Conservation (phyloP, 2,113 vertebrate genomes). For the Solenodon paradoxus region DNA sequence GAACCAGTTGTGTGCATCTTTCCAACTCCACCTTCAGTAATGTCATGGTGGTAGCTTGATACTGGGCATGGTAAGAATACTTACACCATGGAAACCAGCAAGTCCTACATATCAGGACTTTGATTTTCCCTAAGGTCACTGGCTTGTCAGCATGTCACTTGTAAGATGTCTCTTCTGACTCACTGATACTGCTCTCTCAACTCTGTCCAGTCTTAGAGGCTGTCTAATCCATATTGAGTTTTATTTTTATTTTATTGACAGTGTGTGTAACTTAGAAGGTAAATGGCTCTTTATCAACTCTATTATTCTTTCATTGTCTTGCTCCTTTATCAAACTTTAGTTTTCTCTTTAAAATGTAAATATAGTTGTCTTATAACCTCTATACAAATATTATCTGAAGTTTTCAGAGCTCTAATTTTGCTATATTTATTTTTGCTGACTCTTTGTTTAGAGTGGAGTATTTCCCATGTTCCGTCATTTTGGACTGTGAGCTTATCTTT, state of each 20-base stretch:
- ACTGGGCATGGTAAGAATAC: neutral
- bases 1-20: neutral
- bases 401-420: neutral
- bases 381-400: neutral
- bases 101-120: neutral
- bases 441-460: neutral
- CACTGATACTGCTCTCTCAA: neutral
- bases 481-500: neutral
- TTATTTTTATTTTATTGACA: neutral
- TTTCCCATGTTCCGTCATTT: neutral
- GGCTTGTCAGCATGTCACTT: neutral
- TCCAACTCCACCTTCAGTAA: neutral
- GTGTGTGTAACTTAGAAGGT: neutral
- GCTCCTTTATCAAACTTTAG: neutral
- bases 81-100: neutral
- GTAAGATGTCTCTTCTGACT: neutral
- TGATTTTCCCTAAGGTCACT: neutral
- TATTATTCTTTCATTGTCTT: neutral
- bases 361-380: neutral
- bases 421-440: neutral
- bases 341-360: neutral
- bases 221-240: neutral
- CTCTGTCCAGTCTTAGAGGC: neutral
- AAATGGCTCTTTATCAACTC: neutral
- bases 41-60: neutral